Percentiles rank a stretch among this genome's conserved stretches.
phyloP scores from a whole-genome alignment of 2,113 vertebrate species.

The Phylloscopus whistleri region DNA sequence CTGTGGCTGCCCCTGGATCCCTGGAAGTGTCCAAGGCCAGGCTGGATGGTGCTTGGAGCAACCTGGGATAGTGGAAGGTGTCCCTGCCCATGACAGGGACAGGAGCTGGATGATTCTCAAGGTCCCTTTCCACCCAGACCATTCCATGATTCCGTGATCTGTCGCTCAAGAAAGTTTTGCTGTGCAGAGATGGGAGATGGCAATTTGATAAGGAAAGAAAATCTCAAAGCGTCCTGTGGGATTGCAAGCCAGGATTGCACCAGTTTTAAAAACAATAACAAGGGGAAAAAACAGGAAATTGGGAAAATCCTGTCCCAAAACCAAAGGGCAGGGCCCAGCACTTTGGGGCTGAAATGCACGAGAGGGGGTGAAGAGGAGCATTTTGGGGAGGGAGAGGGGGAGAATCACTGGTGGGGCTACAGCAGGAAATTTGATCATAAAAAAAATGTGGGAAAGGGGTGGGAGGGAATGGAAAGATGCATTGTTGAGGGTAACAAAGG shows the following conservation, averaged over 20 bases:
- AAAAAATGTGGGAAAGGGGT: background rate
- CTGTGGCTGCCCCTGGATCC: background rate
- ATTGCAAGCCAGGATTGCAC: background rate
- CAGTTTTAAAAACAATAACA: background rate
- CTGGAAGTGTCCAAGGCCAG: background rate
- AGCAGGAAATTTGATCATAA: background rate
- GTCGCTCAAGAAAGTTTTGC: background rate
- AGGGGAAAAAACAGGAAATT: too few species aligned
- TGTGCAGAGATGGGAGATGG: background rate
- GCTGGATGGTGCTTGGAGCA: rapidly evolving
- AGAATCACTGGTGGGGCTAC: too few species aligned
- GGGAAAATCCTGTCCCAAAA: background rate
- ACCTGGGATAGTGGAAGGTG: rapidly evolving
- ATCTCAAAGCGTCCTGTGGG: background rate
- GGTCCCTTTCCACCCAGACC: background rate
- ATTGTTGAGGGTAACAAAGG: background rate
- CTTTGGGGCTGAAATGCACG: background rate
- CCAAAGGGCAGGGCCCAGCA: background rate
- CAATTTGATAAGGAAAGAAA: background rate
- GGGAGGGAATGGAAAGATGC: background rate
- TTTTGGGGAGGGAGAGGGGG: rapidly evolving
- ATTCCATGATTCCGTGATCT: background rate
- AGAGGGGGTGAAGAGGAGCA: background rate
- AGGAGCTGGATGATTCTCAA: rapidly evolving
- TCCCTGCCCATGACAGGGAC: background rate